A percentile compares a stretch with the other conserved stretches of the same genome.
These are phyloP conservation scores for Cyprichromis sp. DNA, from an alignment of 2,113 vertebrate genomes.

Conservation along the genomic window DNA sequence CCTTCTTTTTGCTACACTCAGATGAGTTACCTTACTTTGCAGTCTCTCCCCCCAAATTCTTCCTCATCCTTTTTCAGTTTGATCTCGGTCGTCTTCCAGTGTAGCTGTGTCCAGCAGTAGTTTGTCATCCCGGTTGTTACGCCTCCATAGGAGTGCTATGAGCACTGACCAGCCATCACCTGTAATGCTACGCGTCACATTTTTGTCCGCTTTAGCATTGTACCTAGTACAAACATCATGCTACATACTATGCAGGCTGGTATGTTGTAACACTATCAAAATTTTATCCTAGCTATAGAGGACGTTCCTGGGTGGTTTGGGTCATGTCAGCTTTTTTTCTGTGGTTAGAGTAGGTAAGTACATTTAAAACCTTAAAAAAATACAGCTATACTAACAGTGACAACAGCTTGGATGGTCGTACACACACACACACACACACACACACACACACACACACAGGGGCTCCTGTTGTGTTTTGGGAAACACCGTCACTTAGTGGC, in stretches of 20 bases:
- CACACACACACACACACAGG: not conserved
- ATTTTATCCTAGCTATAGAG: not conserved
- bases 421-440: not conserved
- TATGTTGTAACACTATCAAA: slow-evolving; percentile 34
- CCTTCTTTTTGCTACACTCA: not conserved
- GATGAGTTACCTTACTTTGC: not conserved
- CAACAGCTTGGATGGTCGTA: not conserved
- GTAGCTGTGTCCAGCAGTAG: slow-evolving; percentile 41
- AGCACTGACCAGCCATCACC: slow-evolving; percentile 4
- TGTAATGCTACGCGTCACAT: not conserved
- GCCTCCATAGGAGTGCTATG: slow-evolving; percentile 27
- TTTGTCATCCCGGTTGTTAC: slow-evolving; percentile 31
- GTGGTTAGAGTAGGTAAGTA: slow-evolving; percentile 6
- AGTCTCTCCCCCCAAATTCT: not conserved
- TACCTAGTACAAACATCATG: slow-evolving; percentile 6
- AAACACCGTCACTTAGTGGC: slow-evolving; percentile 32
- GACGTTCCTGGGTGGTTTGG: not conserved
- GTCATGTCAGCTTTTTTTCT: not conserved
- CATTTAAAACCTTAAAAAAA: not conserved
- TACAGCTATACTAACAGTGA: slow-evolving; percentile 21
- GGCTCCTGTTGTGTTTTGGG: slow-evolving; percentile 4
- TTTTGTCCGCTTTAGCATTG: not conserved
- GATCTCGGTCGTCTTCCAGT: slow-evolving; percentile 82
- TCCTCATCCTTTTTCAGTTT: not conserved
- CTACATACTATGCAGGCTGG: slow-evolving; percentile 52